Percentiles rank a stretch among this genome's conserved stretches.
These are phyloP conservation scores for Hypanus sabinus DNA, from an alignment of 2,113 vertebrate genomes.

Conservation along the genomic window DNA sequence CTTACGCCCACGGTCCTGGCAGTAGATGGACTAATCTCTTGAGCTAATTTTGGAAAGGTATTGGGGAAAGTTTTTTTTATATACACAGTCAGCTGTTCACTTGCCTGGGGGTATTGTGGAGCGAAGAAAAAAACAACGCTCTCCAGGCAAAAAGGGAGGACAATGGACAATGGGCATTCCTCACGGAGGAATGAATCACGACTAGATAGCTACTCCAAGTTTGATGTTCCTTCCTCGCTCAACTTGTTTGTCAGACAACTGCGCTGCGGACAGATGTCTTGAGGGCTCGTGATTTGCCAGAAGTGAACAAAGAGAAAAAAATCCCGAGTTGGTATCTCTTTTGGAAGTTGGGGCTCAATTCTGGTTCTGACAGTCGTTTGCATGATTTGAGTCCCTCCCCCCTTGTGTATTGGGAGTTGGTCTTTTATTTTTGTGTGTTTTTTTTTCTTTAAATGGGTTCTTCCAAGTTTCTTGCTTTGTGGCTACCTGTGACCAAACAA, in stretches of 20 bases:
- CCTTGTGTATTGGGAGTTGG: too few species aligned
- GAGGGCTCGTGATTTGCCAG: not conserved
- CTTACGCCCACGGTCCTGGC: not conserved
- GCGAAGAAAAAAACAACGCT: not conserved
- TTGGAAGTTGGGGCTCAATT: too few species aligned
- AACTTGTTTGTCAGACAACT: not conserved
- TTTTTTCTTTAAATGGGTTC: too few species aligned
- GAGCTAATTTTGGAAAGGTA: not conserved
- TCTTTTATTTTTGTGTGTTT: too few species aligned
- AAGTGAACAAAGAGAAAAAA: not conserved
- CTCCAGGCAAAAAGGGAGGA: not conserved
- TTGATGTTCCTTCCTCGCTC: not conserved
- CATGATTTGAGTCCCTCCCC: too few species aligned
- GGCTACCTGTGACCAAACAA: too few species aligned
- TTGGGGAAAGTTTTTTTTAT: not conserved
- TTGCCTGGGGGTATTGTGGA: not conserved
- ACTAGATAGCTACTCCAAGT: not conserved
- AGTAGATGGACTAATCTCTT: not conserved
- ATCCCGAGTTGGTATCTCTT: too few species aligned
- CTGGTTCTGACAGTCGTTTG: too few species aligned
- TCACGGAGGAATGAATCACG: not conserved
- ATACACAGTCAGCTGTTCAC: not conserved
- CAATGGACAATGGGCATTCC: not conserved
- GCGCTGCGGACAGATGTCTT: not conserved
- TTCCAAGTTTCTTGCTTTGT: too few species aligned